Evolutionary conservation across 1,140 invertebrate genomes (phyloP).

Genomic region (Bombus pascuorum): DNA sequence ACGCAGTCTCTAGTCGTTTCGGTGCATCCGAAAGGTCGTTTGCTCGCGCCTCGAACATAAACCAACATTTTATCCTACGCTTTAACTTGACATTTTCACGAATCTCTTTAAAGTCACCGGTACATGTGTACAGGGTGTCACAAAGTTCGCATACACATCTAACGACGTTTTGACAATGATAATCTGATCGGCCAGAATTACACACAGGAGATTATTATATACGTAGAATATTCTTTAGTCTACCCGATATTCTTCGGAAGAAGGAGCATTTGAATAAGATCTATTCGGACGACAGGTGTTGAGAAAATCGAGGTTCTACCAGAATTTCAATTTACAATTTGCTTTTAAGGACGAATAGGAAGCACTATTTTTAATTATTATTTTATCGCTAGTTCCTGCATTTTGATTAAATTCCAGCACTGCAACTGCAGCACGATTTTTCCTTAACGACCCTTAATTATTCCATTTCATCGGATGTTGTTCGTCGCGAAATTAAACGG

Average conservation of each 20-base stretch:
- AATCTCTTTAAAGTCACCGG: not conserved
- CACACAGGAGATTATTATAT: too few species aligned
- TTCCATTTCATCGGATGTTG: conserved; percentile 57
- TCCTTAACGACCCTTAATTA: conserved; percentile 45
- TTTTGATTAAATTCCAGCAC: too few species aligned
- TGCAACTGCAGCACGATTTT: too few species aligned
- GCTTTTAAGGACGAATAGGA: not conserved
- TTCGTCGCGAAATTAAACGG: conserved; percentile 57
- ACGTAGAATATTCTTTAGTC: too few species aligned
- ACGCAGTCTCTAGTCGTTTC: not conserved
- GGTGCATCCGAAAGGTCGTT: not conserved
- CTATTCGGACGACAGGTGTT: not conserved
- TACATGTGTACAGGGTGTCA: not conserved
- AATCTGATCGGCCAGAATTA: not conserved
- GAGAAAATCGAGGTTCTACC: not conserved
- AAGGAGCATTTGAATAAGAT: too few species aligned
- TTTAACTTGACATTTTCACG: not conserved
- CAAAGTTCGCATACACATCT: not conserved
- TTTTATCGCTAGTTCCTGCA: too few species aligned
- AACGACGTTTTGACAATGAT: not conserved
- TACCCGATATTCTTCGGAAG: too few species aligned
- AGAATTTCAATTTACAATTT: not conserved
- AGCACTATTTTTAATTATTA: not conserved
- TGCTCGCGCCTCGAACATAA: not conserved
- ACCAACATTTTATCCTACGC: not conserved